Percentiles rank a stretch among this genome's conserved stretches.
These are phyloP conservation scores for Nothocercus nigrocapillus DNA, from an alignment of 2,113 vertebrate species.

Conservation along the genomic window DNA sequence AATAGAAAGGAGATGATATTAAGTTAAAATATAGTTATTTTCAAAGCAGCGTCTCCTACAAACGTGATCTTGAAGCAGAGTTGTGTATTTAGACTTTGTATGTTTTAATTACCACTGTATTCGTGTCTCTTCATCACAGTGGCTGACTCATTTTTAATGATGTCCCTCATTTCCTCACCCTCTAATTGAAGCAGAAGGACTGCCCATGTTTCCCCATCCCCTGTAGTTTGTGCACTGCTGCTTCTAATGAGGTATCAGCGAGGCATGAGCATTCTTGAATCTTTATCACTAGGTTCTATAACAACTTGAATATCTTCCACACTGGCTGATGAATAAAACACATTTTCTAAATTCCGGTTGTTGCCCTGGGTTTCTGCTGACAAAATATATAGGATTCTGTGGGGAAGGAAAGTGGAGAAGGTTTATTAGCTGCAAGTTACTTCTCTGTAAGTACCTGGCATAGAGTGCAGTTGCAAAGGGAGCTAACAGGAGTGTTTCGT, in stretches of 20 bases:
- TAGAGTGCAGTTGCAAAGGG: not conserved
- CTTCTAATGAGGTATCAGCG: not conserved
- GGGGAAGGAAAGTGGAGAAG: not conserved
- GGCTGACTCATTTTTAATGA: not conserved
- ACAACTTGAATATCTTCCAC: not conserved
- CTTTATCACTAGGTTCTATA: not conserved
- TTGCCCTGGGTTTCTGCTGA: not conserved
- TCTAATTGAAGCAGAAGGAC: not conserved
- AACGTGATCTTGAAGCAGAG: not conserved
- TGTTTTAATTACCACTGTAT: not conserved
- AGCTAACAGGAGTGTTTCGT: not conserved
- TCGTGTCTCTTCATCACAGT: not conserved
- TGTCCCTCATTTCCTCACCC: not conserved
- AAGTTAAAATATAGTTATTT: not conserved
- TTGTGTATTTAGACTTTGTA: not conserved
- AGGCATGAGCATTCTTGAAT: not conserved
- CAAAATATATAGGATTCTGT: not conserved
- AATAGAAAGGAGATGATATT: not conserved
- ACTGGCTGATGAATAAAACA: not conserved
- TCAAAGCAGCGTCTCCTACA: not conserved
- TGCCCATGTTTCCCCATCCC: not conserved
- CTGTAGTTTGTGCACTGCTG: not conserved
- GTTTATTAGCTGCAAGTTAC: not conserved
- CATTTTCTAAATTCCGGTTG: not conserved
- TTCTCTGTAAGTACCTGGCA: not conserved